Conservation (phyloP, 1,140 invertebrate species). For the Lycorma delicatula region DNA sequence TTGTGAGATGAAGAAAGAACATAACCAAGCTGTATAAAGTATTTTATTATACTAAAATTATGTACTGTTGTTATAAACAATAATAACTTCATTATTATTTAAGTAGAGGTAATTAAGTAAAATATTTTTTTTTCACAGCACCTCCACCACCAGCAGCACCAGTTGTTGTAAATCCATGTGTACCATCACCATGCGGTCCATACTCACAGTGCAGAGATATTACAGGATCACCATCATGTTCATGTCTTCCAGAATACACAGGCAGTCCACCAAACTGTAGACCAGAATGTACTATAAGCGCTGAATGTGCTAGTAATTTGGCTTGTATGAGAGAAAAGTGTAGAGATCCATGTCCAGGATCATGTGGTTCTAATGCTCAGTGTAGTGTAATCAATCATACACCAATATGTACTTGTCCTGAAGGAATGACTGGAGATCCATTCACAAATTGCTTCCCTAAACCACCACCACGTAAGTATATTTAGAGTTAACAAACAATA, state of each 20-base stretch:
- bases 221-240: slow-evolving; percentile 36
- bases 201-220: slow-evolving; percentile 43
- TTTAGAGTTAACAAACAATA: too few relatives aligned
- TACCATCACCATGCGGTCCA: slow-evolving; percentile 45
- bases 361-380: slow-evolving; percentile 38
- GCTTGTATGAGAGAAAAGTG: slow-evolving; percentile 38
- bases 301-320: slow-evolving; percentile 34
- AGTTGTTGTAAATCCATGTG: slow-evolving; percentile 36
- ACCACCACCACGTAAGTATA: slow-evolving; percentile 16
- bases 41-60: too few relatives aligned
- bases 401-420: slow-evolving; percentile 39
- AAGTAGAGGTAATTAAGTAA: slow-evolving; percentile 59
- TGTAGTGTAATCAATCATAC: slow-evolving; percentile 43
- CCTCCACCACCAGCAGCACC: slow-evolving; percentile 23
- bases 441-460: slow-evolving; percentile 37
- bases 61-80: too few relatives aligned
- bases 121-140: slow-evolving; percentile 29
- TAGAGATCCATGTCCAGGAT: slow-evolving; percentile 37
- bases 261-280: slow-evolving; percentile 41
- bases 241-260: slow-evolving; percentile 35
- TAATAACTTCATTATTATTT: too few relatives aligned
- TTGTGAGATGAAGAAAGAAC: neutral
- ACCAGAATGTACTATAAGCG: slow-evolving; percentile 39
- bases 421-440: slow-evolving; percentile 44
- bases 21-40: neutral